Evolutionary conservation across 2,113 vertebrate genomes (phyloP).

Genomic region (Sitta europaea): DNA sequence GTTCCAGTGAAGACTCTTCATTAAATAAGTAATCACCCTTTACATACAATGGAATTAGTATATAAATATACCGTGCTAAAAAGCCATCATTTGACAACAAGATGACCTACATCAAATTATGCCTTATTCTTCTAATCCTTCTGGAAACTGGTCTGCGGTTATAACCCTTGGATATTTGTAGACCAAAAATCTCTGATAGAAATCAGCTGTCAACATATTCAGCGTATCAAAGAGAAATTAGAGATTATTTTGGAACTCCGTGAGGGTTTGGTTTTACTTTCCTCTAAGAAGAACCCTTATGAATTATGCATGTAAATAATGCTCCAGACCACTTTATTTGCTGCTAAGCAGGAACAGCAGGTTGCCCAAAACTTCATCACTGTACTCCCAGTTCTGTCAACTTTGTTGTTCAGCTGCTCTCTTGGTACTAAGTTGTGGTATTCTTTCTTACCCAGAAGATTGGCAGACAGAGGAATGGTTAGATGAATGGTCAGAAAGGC

Average conservation of each 20-base stretch:
- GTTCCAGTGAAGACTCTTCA: constrained; percentile 45
- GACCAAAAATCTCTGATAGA: neutral
- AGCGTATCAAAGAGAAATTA: neutral
- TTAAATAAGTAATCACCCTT: constrained; percentile 60
- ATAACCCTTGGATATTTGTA: neutral
- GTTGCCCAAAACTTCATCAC: neutral
- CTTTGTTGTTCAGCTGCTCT: neutral
- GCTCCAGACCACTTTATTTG: neutral
- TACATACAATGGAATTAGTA: constrained; percentile 56
- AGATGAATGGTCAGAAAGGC: neutral
- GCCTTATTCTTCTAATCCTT: neutral
- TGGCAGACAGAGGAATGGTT: neutral
- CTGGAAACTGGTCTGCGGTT: neutral
- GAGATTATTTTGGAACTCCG: neutral
- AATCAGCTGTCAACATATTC: neutral
- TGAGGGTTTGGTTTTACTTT: neutral
- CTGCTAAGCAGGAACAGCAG: neutral
- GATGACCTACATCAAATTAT: neutral
- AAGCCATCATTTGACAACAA: neutral
- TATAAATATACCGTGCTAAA: constrained; percentile 21
- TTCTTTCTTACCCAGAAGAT: neutral
- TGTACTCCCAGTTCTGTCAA: neutral
- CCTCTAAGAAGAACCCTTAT: neutral
- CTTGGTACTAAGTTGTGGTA: neutral
- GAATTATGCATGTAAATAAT: neutral